Evolutionary conservation across 2,113 vertebrate genomes (phyloP).

Genomic region (Sylvicapra grimmia): DNA sequence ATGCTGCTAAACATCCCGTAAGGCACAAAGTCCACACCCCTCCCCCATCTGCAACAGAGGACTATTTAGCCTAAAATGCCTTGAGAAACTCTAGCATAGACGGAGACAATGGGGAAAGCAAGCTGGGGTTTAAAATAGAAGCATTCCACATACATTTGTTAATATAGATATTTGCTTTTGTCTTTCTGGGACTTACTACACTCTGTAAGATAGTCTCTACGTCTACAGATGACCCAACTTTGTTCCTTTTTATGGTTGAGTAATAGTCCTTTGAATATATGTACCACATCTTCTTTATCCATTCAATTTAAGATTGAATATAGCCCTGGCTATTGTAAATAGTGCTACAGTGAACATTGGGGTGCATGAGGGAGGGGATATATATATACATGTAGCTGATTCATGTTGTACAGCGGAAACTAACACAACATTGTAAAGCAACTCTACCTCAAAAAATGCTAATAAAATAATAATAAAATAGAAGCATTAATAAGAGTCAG

Average conservation of each 20-base stretch:
- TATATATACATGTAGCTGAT: neutral
- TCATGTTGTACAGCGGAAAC: neutral
- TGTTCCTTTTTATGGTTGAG: neutral
- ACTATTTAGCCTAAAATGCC: neutral
- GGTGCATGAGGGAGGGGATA: neutral
- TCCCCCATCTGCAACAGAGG: neutral
- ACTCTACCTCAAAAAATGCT: neutral
- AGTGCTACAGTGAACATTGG: neutral
- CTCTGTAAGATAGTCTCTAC: neutral
- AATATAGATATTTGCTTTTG: neutral
- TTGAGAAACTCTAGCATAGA: neutral
- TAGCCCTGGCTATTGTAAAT: neutral
- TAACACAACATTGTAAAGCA: neutral
- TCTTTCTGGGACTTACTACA: neutral
- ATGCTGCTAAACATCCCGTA: neutral
- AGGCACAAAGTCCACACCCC: neutral
- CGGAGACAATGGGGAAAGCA: neutral
- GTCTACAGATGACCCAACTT: neutral
- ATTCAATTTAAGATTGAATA: neutral
- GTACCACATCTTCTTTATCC: neutral
- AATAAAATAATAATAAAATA: neutral
- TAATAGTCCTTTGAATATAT: neutral
- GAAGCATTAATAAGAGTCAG: neutral
- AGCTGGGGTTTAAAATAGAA: neutral
- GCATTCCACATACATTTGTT: neutral